phyloP scores from a whole-genome alignment of 64 coral and sea anemone genomes.

The Pocillopora damicornis region DNA sequence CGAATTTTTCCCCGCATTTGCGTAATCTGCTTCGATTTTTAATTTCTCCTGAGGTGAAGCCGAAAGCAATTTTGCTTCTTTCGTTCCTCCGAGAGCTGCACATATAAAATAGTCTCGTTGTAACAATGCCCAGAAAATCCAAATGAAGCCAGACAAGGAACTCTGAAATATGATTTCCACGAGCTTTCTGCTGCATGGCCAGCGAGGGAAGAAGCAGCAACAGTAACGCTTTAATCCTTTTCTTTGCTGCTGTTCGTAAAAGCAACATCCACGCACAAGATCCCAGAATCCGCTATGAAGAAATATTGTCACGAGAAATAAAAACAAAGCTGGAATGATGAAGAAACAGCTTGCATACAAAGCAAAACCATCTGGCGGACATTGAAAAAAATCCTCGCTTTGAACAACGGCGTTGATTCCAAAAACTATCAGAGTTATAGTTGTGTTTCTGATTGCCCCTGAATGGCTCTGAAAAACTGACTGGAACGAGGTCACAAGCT shows the following conservation, averaged over 20 bases:
- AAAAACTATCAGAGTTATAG: slow-evolving; percentile 55
- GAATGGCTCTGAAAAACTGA: slow-evolving; percentile 51
- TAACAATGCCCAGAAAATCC: slow-evolving; percentile 86
- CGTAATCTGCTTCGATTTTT: slow-evolving; percentile 54
- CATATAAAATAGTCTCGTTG: slow-evolving; percentile 75
- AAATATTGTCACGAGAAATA: slow-evolving; percentile 71
- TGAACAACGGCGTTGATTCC: slow-evolving; percentile 72
- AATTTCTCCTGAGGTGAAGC: slow-evolving; percentile 39
- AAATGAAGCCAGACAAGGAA: slow-evolving; percentile 57
- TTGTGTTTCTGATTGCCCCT: slow-evolving; percentile 65
- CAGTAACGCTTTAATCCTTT: slow-evolving; percentile 35
- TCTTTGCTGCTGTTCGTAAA: slow-evolving; percentile 53
- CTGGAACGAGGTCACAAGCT: slow-evolving; percentile 61
- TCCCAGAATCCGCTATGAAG: slow-evolving; percentile 80
- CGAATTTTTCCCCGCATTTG: slow-evolving; percentile 51
- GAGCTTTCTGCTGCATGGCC: slow-evolving; percentile 69
- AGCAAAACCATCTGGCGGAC: slow-evolving; percentile 48
- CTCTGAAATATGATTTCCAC: slow-evolving; percentile 60
- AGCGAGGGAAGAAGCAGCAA: slow-evolving; percentile 68
- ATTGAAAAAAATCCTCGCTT: slow-evolving; percentile 64
- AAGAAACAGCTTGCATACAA: slow-evolving; percentile 76
- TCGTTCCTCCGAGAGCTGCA: slow-evolving; percentile 61
- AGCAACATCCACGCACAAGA: slow-evolving; percentile 69
- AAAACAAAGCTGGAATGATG: slow-evolving; percentile 50
- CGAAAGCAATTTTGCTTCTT: slow-evolving; percentile 41